A percentile compares a stretch with the other conserved stretches of the same genome.
These are phyloP conservation scores for Echinops telfairi DNA, from an alignment of 2,113 vertebrate species.

Conservation along the genomic window DNA sequence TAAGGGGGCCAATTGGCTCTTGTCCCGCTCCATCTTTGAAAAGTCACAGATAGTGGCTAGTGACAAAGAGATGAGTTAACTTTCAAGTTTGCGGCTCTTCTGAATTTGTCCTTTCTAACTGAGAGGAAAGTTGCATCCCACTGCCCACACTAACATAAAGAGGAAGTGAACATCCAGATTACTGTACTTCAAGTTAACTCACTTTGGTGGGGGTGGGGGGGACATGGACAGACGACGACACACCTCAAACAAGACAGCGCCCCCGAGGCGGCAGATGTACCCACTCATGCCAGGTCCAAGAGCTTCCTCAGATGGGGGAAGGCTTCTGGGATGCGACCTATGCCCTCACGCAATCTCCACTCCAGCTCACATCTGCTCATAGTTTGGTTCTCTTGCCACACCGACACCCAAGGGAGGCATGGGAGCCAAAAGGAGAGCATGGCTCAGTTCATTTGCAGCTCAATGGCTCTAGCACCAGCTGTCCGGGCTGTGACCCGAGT, in stretches of 20 bases:
- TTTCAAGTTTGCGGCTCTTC: not conserved
- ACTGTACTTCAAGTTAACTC: not conserved
- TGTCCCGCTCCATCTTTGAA: not conserved
- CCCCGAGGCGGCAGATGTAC: not conserved
- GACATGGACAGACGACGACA: too few species aligned
- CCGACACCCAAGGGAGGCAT: not conserved
- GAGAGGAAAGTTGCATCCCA: not conserved
- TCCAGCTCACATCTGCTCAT: not conserved
- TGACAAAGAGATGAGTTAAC: not conserved
- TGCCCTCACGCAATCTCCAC: not conserved
- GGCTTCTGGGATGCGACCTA: not conserved
- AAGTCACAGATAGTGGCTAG: not conserved
- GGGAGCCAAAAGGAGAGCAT: not conserved
- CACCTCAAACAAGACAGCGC: not conserved
- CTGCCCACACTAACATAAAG: not conserved
- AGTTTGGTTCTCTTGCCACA: not conserved
- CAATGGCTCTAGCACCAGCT: not conserved
- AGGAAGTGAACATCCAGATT: not conserved
- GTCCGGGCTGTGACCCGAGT: not conserved
- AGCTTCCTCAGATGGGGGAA: not conserved
- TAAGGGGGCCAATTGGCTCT: not conserved
- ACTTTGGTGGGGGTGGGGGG: not conserved
- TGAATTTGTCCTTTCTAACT: not conserved
- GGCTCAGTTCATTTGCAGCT: not conserved
- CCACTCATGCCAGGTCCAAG: not conserved